A percentile compares a stretch with the other conserved stretches of the same genome.
phyloP scores from a whole-genome alignment of 1,140 invertebrate species.

The Physella acuta region DNA sequence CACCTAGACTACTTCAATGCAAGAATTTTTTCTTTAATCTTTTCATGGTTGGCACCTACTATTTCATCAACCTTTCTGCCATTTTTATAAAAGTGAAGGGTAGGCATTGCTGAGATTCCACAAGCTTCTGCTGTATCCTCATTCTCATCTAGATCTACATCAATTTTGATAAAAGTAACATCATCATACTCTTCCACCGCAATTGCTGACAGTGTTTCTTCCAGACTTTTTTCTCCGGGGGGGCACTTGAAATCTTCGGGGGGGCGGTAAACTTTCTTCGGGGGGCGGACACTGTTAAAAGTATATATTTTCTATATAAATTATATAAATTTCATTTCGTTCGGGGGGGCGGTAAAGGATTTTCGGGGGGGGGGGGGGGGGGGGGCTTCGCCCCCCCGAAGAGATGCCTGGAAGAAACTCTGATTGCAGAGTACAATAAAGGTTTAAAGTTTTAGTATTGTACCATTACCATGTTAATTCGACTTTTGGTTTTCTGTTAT shows the following conservation, averaged over 20 bases:
- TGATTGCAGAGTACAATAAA: background rate
- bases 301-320: no score
- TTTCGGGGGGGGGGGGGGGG: no score
- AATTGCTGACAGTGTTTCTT: no score
- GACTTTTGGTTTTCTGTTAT: background rate
- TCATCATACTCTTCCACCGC: conserved; percentile 59
- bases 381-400: no score
- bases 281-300: no score
- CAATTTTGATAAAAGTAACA: conserved; percentile 71
- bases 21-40: conserved; percentile 11
- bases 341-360: no score
- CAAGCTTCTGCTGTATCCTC: conserved; percentile 76
- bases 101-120: conserved; percentile 86
- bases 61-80: conserved; percentile 63
- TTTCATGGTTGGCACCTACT: conserved; percentile 16
- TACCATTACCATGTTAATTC: background rate
- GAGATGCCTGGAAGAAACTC: no score
- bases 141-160: conserved; percentile 83
- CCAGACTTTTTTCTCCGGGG: no score
- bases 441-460: background rate
- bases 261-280: no score
- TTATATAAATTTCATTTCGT: no score
- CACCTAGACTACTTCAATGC: no score
- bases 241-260: no score
- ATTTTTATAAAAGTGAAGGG: conserved; percentile 86